Conservation (phyloP, 2,888 invertebrate genomes). For the Ophioninae sp. region DNA sequence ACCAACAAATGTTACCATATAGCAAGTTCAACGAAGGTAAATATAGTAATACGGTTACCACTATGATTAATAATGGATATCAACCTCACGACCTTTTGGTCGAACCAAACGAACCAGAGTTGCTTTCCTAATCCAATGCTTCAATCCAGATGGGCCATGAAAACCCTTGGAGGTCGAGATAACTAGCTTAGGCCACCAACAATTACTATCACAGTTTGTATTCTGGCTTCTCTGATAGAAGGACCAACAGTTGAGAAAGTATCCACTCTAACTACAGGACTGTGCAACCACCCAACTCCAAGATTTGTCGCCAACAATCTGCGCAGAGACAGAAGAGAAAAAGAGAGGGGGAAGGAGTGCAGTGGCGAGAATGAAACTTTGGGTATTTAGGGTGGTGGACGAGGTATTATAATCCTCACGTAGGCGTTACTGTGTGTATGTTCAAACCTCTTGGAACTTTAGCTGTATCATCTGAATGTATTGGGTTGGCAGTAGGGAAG, state of each 20-base stretch:
- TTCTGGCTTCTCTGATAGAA: conserved; percentile 26
- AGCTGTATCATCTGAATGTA: too few species aligned
- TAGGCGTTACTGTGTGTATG: conserved; percentile 42
- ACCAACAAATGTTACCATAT: conserved; percentile 9
- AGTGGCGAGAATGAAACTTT: conserved; percentile 55
- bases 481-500: too few species aligned
- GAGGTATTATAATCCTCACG: conserved; percentile 40
- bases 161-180: conserved; percentile 52
- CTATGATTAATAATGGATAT: conserved; percentile 48
- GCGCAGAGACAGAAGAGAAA: conserved; percentile 28
- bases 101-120: conserved; percentile 18
- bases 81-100: conserved; percentile 6
- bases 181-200: conserved; percentile 46
- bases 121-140: conserved; percentile 26
- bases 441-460: too few species aligned
- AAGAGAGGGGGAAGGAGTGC: conserved; percentile 24
- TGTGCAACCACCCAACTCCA: conserved; percentile 34
- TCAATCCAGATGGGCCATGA: conserved; percentile 34
- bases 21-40: conserved; percentile 26
- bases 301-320: conserved; percentile 59
- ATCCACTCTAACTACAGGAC: conserved; percentile 32
- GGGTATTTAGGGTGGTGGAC: conserved; percentile 48
- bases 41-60: conserved; percentile 10
- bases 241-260: conserved; percentile 48
- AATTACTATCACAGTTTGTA: conserved; percentile 32